Evolutionary conservation across 2,888 invertebrate species (phyloP).

Genomic region (Gerris lacustris): DNA sequence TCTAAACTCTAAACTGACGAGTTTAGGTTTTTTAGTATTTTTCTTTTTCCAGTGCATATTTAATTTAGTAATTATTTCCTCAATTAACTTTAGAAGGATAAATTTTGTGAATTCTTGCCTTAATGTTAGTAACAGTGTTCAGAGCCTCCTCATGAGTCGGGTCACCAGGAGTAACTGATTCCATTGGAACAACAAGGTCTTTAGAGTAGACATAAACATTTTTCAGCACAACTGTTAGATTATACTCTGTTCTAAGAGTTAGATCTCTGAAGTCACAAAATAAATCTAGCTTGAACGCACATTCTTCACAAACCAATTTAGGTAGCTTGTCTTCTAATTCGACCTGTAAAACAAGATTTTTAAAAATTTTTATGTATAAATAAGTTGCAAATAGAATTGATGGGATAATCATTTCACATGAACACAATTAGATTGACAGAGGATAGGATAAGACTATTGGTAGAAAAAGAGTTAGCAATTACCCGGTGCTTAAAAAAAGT

Average conservation of each 20-base stretch:
- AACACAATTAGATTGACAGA: too few species aligned
- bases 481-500: too few species aligned
- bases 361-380: background rate
- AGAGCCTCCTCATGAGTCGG: background rate
- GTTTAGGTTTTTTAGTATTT: too few species aligned
- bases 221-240: constrained; percentile 38
- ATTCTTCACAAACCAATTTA: constrained; percentile 47
- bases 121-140: constrained; percentile 16
- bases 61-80: constrained; percentile 28
- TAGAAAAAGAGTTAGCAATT: too few species aligned
- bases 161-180: constrained; percentile 13
- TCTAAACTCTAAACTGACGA: too few species aligned
- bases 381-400: too few species aligned
- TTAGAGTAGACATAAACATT: constrained; percentile 28
- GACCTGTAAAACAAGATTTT: constrained; percentile 37
- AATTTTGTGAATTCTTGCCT: constrained; percentile 10
- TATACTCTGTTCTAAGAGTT: constrained; percentile 43
- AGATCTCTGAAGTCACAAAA: constrained; percentile 46
- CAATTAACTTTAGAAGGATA: constrained; percentile 21
- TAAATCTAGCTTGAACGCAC: constrained; percentile 45
- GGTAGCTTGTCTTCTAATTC: constrained; percentile 45
- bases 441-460: too few species aligned
- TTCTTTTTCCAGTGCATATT: background rate
- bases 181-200: constrained; percentile 11
- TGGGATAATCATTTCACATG: too few species aligned